Evolutionary conservation across 2,113 vertebrate genomes (phyloP), one percentile per base, ranked within the genome.

Genomic region (Anhinga anhinga): DNA sequence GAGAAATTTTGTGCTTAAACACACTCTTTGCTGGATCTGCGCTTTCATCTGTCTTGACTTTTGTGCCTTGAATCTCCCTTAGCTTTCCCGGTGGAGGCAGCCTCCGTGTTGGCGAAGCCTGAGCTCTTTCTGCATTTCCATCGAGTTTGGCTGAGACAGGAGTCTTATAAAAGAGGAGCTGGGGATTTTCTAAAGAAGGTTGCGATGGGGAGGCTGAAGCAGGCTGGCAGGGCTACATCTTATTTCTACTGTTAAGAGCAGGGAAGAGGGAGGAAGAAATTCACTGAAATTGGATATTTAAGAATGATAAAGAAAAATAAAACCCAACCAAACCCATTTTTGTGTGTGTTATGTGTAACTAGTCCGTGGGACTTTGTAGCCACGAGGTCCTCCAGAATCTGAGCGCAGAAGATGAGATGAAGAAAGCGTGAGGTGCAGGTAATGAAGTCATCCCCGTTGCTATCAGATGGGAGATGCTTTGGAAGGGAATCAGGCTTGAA

Each of bases 101-200:
- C 17, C 6, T 52, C 85, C 0, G 5, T 53, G 32, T 30, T 3
- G 5, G 74, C 1, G 4, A 63, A 72, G 59, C 34, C 30, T 52
- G 34, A 1, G 14, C 40, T 67, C 36, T n/a, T 36, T 67, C 30
- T 3, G 0, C 0, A 0, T 59, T 40, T 63, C 65, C 12, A 5
- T 20, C 0, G 3, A 12, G 78, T 9, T 10, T 87, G 52, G 53
- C 10, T 42, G 62, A 71, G 62, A 11, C 11, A 38, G 78, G 34
- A 94, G 45, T 38, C 44, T 69, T 49, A 19, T 9, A 21, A 18
- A 36, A 77, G 8, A 29, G 42, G 42, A 86, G 19, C 15, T 45
- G 55, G 44, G 69, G 55, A 34, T 63, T 45, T 79, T 47, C 50
- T 49, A 19, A 42, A 38, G 44, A 81, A 78, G 36, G 42, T 12